Percentiles rank a stretch among this genome's conserved stretches.
These are phyloP conservation scores for Drosophila emarginata DNA, from an alignment of 2,888 invertebrate genomes.

Conservation along the genomic window DNA sequence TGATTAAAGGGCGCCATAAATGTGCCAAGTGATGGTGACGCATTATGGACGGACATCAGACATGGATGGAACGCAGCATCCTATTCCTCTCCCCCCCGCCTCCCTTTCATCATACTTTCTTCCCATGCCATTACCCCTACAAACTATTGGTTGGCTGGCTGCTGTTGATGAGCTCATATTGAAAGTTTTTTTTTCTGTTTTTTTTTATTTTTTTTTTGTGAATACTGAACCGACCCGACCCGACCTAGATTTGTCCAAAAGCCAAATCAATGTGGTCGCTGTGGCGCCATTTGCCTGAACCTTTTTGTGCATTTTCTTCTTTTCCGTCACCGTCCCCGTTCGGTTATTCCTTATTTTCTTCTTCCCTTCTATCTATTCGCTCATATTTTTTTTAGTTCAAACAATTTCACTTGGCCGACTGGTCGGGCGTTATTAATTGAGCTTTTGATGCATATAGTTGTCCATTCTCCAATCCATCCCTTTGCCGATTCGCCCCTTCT, in stretches of 20 bases:
- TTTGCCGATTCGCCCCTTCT: slow-evolving; percentile 1
- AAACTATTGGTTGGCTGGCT: slow-evolving; percentile 31
- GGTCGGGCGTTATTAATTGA: slow-evolving; percentile 69
- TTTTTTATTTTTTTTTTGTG: slow-evolving; percentile 25
- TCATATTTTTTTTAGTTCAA: slow-evolving; percentile 10
- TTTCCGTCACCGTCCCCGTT: slow-evolving; percentile 21
- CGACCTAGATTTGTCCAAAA: slow-evolving; percentile 77
- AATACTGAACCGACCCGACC: slow-evolving; percentile 23
- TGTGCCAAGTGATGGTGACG: slow-evolving; percentile 41
- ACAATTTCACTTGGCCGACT: slow-evolving; percentile 57
- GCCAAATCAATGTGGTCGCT: slow-evolving; percentile 78
- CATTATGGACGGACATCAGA: slow-evolving; percentile 29
- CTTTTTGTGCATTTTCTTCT: slow-evolving; percentile 59
- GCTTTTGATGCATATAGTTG: slow-evolving; percentile 58
- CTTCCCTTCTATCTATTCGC: slow-evolving; percentile 12
- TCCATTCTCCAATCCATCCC: background rate
- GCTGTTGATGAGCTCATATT: slow-evolving; percentile 73
- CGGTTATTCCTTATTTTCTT: slow-evolving; percentile 6
- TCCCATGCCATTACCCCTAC: slow-evolving; percentile 7
- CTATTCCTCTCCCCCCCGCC: slow-evolving; percentile 10
- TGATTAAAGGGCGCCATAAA: slow-evolving; percentile 58
- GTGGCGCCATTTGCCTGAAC: slow-evolving; percentile 73
- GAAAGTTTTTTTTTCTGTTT: slow-evolving; percentile 62
- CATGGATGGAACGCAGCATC: slow-evolving; percentile 51
- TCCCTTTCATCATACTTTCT: background rate